phyloP scores from a whole-genome alignment of 2,797 vertebrate genomes.

The Monodelphis domestica region DNA sequence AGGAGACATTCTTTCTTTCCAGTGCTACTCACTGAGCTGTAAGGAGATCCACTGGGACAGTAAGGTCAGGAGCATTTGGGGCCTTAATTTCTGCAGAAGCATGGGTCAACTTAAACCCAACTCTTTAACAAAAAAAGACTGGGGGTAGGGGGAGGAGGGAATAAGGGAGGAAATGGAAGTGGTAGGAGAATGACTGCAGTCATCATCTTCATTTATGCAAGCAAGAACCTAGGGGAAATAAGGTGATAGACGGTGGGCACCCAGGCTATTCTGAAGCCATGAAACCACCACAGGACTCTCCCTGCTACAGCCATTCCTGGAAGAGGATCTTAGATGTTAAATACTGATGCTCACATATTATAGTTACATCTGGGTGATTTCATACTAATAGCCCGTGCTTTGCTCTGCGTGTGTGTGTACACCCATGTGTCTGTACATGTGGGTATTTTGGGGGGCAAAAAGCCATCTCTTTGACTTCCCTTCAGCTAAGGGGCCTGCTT shows the following conservation, averaged over 20 bases:
- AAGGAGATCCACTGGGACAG: not conserved
- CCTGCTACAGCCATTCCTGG: not conserved
- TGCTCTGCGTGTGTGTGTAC: not conserved
- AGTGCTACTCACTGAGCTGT: not conserved
- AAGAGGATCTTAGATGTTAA: not conserved
- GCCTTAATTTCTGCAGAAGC: not conserved
- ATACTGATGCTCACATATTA: not conserved
- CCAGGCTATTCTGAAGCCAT: not conserved
- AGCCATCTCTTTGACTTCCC: not conserved
- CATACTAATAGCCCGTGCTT: not conserved
- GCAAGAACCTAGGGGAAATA: not conserved
- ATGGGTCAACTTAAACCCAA: not conserved
- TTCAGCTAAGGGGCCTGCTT: not conserved
- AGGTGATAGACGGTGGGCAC: not conserved
- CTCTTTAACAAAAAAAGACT: not conserved
- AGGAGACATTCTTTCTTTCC: not conserved
- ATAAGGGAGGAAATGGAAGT: not conserved
- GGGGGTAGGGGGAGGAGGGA: accelerated
- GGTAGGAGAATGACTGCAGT: not conserved
- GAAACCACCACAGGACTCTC: not conserved
- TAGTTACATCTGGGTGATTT: not conserved
- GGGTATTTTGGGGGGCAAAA: not conserved
- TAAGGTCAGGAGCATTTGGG: not conserved
- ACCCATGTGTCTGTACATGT: too few relatives aligned
- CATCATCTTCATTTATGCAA: not conserved